Conservation (phyloP, 2,113 vertebrate species). For the Electrona antarctica region DNA sequence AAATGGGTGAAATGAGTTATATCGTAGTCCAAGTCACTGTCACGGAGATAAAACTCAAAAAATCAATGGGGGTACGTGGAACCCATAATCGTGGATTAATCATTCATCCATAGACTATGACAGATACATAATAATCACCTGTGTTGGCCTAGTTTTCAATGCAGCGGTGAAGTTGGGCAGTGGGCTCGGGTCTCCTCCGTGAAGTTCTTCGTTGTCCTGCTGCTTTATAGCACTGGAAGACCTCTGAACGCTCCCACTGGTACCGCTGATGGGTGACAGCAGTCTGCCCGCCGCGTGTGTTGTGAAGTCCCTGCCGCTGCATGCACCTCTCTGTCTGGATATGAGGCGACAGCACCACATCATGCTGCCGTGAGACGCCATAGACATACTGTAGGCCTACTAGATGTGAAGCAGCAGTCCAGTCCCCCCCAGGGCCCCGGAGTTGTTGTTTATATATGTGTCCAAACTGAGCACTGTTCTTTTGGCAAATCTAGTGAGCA, state of each 20-base stretch:
- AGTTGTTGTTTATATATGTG: too few species aligned
- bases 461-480: too few species aligned
- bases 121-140: slow-evolving; percentile 43
- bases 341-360: slow-evolving; percentile 41
- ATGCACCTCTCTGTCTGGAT: not conserved
- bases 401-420: too few species aligned
- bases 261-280: not conserved
- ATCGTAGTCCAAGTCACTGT: too few species aligned
- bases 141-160: slow-evolving; percentile 17
- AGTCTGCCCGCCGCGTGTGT: slow-evolving; percentile 10
- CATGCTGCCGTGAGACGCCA: slow-evolving; percentile 48
- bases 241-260: not conserved
- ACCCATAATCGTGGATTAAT: too few species aligned
- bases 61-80: too few species aligned
- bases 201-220: slow-evolving; percentile 55
- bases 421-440: too few species aligned
- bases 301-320: not conserved
- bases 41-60: too few species aligned
- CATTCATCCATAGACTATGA: too few species aligned
- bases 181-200: slow-evolving; percentile 39
- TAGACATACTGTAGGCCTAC: slow-evolving; percentile 12
- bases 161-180: slow-evolving; percentile 46
- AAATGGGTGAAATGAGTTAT: too few species aligned
- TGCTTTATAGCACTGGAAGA: slow-evolving; percentile 61
- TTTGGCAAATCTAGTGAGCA: too few species aligned